Percentiles rank a stretch among this genome's conserved stretches.
Evolutionary conservation across 2,113 vertebrate species (phyloP).

Genomic region (Sinocyclocheilus anshuiensis): DNA sequence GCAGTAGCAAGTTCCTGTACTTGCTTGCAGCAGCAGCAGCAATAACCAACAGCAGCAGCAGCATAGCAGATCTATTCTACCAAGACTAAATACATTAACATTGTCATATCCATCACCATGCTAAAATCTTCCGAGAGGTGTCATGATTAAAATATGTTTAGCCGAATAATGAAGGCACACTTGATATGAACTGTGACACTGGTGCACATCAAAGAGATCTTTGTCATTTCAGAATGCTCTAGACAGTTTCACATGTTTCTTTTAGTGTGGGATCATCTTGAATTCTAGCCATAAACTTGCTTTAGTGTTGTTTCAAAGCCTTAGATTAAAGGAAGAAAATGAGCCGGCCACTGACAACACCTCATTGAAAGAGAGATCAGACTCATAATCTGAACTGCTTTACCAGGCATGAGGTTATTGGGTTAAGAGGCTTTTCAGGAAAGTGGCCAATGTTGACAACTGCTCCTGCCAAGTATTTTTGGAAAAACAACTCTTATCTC

Average conservation of each 20-base stretch:
- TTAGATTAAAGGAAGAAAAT: slow-evolving; percentile 15
- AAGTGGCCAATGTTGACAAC: slow-evolving; percentile 28
- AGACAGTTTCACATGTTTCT: background rate
- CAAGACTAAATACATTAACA: too few species aligned
- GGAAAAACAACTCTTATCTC: slow-evolving; percentile 22
- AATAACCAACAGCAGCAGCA: too few species aligned
- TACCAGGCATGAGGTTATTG: slow-evolving; percentile 23
- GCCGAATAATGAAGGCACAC: background rate
- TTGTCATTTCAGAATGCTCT: slow-evolving; percentile 26
- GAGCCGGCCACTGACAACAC: slow-evolving; percentile 2
- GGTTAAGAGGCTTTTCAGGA: slow-evolving; percentile 25
- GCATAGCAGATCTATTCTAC: too few species aligned
- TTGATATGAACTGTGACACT: slow-evolving; percentile 10
- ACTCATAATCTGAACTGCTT: slow-evolving; percentile 13
- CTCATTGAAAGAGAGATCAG: slow-evolving; percentile 3
- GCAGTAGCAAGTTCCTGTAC: too few species aligned
- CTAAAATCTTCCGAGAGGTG: too few species aligned
- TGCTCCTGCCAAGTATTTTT: slow-evolving; percentile 27
- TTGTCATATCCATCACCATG: too few species aligned
- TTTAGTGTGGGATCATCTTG: slow-evolving; percentile 21
- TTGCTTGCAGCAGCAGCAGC: too few species aligned
- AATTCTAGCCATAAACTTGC: slow-evolving; percentile 16
- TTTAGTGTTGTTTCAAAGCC: slow-evolving; percentile 30
- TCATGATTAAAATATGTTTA: background rate
- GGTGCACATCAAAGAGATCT: slow-evolving; percentile 31